Evolutionary conservation across 2,113 vertebrate genomes (phyloP), one percentile per base, ranked within the genome.

Genomic region (Sphaerodactylus townsendi): DNA sequence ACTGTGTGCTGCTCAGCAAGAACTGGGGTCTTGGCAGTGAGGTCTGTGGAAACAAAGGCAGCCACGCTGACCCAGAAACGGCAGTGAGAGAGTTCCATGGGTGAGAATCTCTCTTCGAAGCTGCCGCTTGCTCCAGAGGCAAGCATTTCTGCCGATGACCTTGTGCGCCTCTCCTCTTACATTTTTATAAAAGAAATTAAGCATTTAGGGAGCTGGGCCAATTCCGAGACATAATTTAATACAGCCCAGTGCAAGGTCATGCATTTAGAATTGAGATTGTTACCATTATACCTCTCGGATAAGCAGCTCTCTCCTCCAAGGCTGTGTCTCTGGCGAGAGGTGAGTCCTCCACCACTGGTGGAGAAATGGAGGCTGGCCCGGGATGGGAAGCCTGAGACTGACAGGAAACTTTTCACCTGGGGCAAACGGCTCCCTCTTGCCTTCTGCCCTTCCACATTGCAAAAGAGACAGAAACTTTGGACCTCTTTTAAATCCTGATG

Each of bases 131-230:
- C 35, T 46, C 41, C 77, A 68, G n/a, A 50, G 30, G 21, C 41
- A 33, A 68, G 41, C 19, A 14, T 33, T 68, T 50, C 44, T 25
- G 77, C 21, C 9, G 5, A 28, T 80, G 78, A 80, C 78, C 65
- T 80, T 69, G 78, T 65, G 68, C 6, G 14, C 11, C 46, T 46
- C 66, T 23, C 65, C 77, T 79, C 65, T 35, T 69, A 69, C 78
- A 80, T 69, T 69, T 50, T 80, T 37, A 69, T 53, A 69, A 69
- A 50, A 44, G 13, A 53, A 80, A 80, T 80, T 50, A 68, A 80
- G 75, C 53, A 28, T 80, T 80, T 69, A 23, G 75, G 35, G 25
- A 80, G 44, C 78, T 9, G 37, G 19, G 65, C 65, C 65, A 80
- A 62, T 77, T 41, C 17, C 3, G 39, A 62, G 75, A 77, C 33